A percentile compares a stretch with the other conserved stretches of the same genome.
Conservation (phyloP, 2,888 invertebrate species). For the Ophraella communa region DNA sequence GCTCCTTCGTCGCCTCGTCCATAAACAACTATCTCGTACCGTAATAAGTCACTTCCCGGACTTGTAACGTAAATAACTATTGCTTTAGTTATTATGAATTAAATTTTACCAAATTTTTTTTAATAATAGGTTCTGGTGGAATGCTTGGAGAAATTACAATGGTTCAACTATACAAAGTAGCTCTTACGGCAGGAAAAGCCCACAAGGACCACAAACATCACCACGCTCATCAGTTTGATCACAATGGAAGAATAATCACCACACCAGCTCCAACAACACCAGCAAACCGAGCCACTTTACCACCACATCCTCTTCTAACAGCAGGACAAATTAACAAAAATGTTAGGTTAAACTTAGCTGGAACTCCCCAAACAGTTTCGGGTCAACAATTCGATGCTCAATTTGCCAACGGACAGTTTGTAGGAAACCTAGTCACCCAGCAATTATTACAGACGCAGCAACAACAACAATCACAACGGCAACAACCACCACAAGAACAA, state of each 20-base stretch:
- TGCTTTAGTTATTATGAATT: background rate
- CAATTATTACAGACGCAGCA: constrained; percentile 3
- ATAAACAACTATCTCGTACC: too few species aligned
- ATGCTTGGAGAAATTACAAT: constrained; percentile 79
- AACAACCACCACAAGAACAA: constrained; percentile 11
- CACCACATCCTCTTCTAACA: constrained; percentile 64
- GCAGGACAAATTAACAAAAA: constrained; percentile 70
- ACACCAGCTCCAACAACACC: constrained; percentile 66
- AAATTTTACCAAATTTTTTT: too few species aligned
- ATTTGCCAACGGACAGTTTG: constrained; percentile 71
- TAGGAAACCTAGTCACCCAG: constrained; percentile 52
- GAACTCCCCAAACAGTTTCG: constrained; percentile 35
- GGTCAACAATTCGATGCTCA: constrained; percentile 60
- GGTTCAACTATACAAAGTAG: constrained; percentile 80
- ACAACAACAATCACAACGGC: background rate
- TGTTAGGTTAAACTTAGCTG: constrained; percentile 64
- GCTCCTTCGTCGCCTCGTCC: too few species aligned
- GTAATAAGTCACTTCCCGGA: too few species aligned
- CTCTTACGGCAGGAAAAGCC: constrained; percentile 84
- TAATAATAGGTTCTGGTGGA: constrained; percentile 67
- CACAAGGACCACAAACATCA: constrained; percentile 89
- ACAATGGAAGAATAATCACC: constrained; percentile 71
- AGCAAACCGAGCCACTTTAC: constrained; percentile 63
- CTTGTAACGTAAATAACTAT: too few species aligned
- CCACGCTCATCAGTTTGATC: constrained; percentile 81